A percentile compares a stretch with the other conserved stretches of the same genome.
Conservation (phyloP, 2,797 vertebrate species). For the Anabacerthia variegaticeps region DNA sequence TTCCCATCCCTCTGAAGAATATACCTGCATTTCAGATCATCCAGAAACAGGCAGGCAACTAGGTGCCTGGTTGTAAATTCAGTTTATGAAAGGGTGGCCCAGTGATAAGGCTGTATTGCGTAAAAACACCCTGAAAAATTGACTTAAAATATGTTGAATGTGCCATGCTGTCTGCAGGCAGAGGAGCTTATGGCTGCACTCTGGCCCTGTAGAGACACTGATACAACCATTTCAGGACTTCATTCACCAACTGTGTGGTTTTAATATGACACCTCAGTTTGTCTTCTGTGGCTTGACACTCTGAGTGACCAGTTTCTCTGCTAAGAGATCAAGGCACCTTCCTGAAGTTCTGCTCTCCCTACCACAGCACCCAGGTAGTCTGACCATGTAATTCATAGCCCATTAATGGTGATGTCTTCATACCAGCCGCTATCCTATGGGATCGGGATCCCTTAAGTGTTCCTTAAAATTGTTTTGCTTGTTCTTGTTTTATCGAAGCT, state of each 20-base stretch:
- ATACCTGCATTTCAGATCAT: background rate
- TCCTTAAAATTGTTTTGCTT: background rate
- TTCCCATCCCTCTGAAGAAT: background rate
- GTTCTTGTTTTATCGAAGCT: background rate
- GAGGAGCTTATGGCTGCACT: background rate
- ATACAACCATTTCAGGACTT: background rate
- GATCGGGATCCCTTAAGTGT: background rate
- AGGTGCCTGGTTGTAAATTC: background rate
- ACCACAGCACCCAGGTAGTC: background rate
- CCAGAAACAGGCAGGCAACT: background rate
- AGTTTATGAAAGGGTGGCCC: background rate
- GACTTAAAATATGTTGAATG: background rate
- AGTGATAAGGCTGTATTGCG: background rate
- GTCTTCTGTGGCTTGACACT: background rate
- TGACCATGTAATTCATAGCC: background rate
- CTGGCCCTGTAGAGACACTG: background rate
- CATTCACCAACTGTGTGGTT: background rate
- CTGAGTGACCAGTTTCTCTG: background rate
- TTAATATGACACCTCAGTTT: background rate
- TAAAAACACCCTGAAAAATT: background rate
- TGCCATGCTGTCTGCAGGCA: background rate
- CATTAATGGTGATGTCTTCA: background rate
- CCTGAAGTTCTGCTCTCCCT: background rate
- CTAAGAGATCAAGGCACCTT: background rate
- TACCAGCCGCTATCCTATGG: background rate